phyloP scores from a whole-genome alignment of 2,113 vertebrate species.

The Otocyon megalotis region DNA sequence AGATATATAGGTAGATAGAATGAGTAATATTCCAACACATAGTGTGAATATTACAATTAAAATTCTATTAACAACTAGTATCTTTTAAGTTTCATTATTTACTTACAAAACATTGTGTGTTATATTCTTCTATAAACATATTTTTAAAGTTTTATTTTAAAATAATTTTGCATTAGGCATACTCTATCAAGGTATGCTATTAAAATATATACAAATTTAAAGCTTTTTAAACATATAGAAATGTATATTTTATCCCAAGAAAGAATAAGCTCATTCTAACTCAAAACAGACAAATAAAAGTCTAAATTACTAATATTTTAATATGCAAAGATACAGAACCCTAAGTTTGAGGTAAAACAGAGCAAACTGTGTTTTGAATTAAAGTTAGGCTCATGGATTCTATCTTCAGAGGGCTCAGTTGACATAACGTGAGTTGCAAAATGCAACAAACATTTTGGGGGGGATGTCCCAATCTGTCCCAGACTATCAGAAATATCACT shows the following conservation, averaged over 20 bases:
- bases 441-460: background rate
- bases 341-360: background rate
- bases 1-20: background rate
- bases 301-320: background rate
- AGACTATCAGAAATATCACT: background rate
- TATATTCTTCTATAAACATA: background rate
- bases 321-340: background rate
- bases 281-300: background rate
- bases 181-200: background rate
- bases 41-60: background rate
- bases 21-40: background rate
- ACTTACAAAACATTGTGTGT: background rate
- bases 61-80: background rate
- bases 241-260: background rate
- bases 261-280: background rate
- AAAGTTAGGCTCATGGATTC: background rate
- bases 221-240: background rate
- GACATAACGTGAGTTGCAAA: background rate
- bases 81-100: background rate
- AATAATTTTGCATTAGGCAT: background rate
- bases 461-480: rapidly evolving
- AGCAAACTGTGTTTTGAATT: background rate
- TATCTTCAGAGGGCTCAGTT: background rate
- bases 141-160: background rate
- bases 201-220: background rate